A percentile compares a stretch with the other conserved stretches of the same genome.
Evolutionary conservation across 2,888 invertebrate species (phyloP).

Genomic region (Orthosia gothica): DNA sequence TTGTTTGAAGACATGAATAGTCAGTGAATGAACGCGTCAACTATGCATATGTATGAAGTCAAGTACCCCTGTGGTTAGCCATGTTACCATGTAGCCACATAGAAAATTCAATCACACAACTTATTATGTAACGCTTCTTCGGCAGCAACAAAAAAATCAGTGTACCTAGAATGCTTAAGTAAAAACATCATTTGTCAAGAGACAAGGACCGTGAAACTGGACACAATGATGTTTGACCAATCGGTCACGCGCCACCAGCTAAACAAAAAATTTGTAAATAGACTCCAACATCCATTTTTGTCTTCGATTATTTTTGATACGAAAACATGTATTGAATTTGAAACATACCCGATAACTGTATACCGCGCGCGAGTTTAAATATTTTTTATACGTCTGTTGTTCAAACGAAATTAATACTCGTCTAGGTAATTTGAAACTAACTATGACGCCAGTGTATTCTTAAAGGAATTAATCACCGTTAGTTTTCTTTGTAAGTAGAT

Average conservation of each 20-base stretch:
- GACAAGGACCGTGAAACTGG: slow-evolving; percentile 80
- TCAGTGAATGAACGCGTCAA: slow-evolving; percentile 81
- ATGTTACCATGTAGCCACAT: slow-evolving; percentile 38
- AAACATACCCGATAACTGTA: slow-evolving; percentile 61
- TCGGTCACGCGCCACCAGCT: slow-evolving; percentile 75
- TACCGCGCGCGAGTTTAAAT: slow-evolving; percentile 12
- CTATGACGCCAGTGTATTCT: slow-evolving; percentile 22
- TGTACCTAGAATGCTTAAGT: slow-evolving; percentile 68
- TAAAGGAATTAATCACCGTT: slow-evolving; percentile 52
- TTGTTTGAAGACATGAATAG: slow-evolving; percentile 85
- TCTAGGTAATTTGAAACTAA: slow-evolving; percentile 50
- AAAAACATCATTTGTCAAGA: slow-evolving; percentile 80
- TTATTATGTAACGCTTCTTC: slow-evolving; percentile 51
- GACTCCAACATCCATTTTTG: slow-evolving; percentile 67
- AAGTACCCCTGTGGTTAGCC: slow-evolving; percentile 61
- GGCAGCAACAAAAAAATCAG: slow-evolving; percentile 50
- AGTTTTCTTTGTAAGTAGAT: slow-evolving; percentile 38
- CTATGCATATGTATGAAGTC: slow-evolving; percentile 74
- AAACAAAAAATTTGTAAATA: slow-evolving; percentile 73
- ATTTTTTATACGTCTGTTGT: slow-evolving; percentile 33
- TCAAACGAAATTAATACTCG: slow-evolving; percentile 51
- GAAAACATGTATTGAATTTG: slow-evolving; percentile 60
- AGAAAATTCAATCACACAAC: slow-evolving; percentile 58
- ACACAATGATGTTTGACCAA: slow-evolving; percentile 79
- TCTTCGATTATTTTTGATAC: slow-evolving; percentile 63